Conservation (phyloP, 92 coral and sea anemone genomes). For the Actinostola sp. region DNA sequence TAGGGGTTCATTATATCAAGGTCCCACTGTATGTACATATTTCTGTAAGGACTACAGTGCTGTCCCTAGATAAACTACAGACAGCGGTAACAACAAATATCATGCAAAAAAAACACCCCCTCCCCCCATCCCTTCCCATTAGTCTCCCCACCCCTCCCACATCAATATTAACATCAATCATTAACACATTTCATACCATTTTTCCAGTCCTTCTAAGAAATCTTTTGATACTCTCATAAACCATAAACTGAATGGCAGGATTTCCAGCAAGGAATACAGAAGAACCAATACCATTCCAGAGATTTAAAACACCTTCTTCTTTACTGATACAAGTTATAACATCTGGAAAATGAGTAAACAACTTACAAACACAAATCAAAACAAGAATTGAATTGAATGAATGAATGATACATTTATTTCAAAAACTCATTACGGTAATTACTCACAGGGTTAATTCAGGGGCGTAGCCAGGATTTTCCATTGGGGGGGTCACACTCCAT, state of each 20-base stretch:
- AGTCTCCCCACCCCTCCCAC: neutral
- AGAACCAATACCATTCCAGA: slow-evolving; percentile 99
- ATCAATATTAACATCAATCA: neutral
- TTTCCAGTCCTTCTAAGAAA: slow-evolving; percentile 66
- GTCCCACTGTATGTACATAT: too few relatives aligned
- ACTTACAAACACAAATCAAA: neutral
- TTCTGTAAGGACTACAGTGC: too few relatives aligned
- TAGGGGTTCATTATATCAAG: too few relatives aligned
- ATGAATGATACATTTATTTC: too few relatives aligned
- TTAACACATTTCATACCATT: slow-evolving; percentile 21
- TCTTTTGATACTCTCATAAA: slow-evolving; percentile 86
- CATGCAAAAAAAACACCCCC: too few relatives aligned
- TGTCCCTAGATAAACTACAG: too few relatives aligned
- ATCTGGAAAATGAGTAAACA: slow-evolving; percentile 43
- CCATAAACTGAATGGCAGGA: slow-evolving; percentile 94
- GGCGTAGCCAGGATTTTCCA: too few relatives aligned
- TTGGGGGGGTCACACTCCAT: too few relatives aligned
- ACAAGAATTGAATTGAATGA: neutral
- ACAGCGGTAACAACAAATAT: too few relatives aligned
- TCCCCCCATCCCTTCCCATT: neutral
- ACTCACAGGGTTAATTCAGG: too few relatives aligned
- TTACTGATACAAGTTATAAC: slow-evolving; percentile 62
- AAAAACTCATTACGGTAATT: too few relatives aligned
- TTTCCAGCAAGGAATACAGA: slow-evolving; percentile 92
- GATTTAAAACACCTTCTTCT: slow-evolving; percentile 80